Evolutionary conservation across 2,888 invertebrate species (phyloP).

Genomic region (Rhaphigaster nebulosa): DNA sequence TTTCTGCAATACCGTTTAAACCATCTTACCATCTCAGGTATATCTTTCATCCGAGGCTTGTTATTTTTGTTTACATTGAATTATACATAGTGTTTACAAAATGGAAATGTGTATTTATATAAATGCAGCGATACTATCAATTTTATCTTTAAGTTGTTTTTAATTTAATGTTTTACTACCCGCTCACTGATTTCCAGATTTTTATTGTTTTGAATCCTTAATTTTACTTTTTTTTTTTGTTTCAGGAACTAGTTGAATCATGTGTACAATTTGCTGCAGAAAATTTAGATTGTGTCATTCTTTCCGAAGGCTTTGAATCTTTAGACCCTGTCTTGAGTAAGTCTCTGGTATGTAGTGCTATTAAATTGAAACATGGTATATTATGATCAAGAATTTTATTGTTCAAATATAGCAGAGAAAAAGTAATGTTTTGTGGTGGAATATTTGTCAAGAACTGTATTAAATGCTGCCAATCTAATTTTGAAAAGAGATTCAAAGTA

Average conservation of each 20-base stretch:
- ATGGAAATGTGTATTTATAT: no score
- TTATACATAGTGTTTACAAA: no score
- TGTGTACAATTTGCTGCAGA: slow-evolving; percentile 57
- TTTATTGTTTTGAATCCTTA: neutral
- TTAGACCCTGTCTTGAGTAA: slow-evolving; percentile 60
- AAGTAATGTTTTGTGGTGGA: neutral
- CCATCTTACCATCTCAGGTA: no score
- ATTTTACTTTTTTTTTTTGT: slow-evolving; percentile 8
- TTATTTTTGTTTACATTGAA: no score
- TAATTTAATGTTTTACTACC: no score
- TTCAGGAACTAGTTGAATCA: slow-evolving; percentile 60
- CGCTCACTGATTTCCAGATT: no score
- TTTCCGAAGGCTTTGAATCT: slow-evolving; percentile 60
- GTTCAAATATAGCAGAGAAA: neutral
- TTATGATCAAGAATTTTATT: neutral
- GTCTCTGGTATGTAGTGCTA: slow-evolving; percentile 54
- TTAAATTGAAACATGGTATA: slow-evolving; percentile 57
- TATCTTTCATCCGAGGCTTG: no score
- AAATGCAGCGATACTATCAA: no score
- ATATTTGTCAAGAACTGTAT: neutral
- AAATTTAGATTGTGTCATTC: slow-evolving; percentile 59
- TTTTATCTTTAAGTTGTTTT: no score
- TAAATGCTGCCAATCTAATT: neutral
- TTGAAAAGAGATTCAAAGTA: neutral
- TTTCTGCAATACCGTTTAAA: no score